phyloP scores from a whole-genome alignment of 2,113 vertebrate genomes.

The Cygnus atratus region DNA sequence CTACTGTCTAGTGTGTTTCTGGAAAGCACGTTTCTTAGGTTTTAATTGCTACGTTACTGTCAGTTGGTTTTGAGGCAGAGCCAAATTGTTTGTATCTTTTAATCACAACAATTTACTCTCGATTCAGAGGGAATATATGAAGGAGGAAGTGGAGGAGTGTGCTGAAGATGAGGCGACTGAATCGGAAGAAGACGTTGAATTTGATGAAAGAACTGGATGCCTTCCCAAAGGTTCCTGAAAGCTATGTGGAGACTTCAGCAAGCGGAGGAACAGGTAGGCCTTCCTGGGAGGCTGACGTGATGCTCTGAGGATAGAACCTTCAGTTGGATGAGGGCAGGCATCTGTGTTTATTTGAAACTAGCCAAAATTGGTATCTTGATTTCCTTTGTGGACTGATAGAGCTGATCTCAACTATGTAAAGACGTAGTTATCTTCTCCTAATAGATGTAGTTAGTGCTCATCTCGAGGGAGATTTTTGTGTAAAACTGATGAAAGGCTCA shows the following conservation, averaged over 20 bases:
- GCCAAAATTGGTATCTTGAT: neutral
- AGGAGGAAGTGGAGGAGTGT: slow-evolving; percentile 58
- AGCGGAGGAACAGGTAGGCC: slow-evolving; percentile 91
- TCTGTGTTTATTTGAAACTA: neutral
- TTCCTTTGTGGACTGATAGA: neutral
- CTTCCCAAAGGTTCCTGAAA: slow-evolving; percentile 96
- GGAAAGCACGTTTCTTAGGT: neutral
- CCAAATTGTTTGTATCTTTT: neutral
- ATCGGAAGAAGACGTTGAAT: slow-evolving; percentile 92
- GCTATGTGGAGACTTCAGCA: slow-evolving; percentile 93
- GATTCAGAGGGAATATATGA: slow-evolving; percentile 77
- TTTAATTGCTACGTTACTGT: neutral
- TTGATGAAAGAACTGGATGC: slow-evolving; percentile 96
- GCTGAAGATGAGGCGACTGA: slow-evolving; percentile 92
- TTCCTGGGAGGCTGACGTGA: neutral
- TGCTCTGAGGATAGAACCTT: neutral
- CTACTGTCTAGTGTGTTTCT: neutral
- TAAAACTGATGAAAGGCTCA: neutral
- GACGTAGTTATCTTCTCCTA: neutral
- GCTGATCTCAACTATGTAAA: neutral
- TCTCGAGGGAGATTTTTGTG: neutral
- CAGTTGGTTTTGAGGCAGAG: neutral
- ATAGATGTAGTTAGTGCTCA: neutral
- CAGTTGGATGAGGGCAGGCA: neutral
- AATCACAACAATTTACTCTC: neutral